Evolutionary conservation across 2,888 invertebrate species (phyloP).

Genomic region (Rapana venosa): DNA sequence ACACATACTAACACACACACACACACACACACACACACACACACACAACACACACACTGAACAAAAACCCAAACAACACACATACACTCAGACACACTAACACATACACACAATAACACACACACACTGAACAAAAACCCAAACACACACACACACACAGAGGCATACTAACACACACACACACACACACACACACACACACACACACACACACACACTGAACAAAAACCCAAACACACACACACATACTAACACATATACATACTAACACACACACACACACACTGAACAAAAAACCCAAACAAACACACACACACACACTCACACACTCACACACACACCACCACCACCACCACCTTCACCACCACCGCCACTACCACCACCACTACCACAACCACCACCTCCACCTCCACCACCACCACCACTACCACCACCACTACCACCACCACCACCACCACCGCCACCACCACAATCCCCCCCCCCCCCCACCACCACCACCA

Average conservation of each 20-base stretch:
- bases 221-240: too few species aligned
- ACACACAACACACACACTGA: not conserved
- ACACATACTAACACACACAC: not conserved
- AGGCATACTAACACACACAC: too few species aligned
- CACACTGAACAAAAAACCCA: not conserved
- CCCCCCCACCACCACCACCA: too few species aligned
- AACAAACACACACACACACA: not conserved
- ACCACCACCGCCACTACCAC: not conserved
- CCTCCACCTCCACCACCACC: not conserved
- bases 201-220: not conserved
- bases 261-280: not conserved
- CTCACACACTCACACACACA: not conserved
- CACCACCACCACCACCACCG: not conserved
- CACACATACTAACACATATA: not conserved
- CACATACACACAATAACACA: not conserved
- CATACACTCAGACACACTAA: not conserved
- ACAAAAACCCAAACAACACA: not conserved
- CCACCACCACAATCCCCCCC: not conserved
- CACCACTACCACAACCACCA: not conserved
- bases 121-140: too few species aligned
- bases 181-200: too few species aligned
- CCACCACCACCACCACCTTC: not conserved
- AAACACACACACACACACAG: too few species aligned
- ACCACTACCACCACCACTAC: not conserved
- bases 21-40: not conserved